phyloP scores from a whole-genome alignment of 2,113 vertebrate species.

The Poicephalus gulielmi region DNA sequence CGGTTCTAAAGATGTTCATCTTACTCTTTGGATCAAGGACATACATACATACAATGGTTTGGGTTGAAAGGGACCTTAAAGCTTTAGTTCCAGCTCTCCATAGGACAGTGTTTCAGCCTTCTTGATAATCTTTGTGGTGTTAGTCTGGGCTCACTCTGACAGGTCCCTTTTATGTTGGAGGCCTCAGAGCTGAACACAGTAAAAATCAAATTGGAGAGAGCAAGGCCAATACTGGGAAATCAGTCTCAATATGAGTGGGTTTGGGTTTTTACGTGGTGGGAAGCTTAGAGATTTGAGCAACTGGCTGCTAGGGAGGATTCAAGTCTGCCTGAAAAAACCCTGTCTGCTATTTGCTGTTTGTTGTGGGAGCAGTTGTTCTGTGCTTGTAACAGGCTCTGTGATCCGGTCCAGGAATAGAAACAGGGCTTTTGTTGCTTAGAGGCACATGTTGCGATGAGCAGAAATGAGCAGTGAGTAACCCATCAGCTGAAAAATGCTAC shows the following conservation, averaged over 20 bases:
- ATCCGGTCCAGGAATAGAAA: slow-evolving; percentile 31
- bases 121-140: background rate
- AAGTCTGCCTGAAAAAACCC: background rate
- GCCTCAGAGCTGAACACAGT: background rate
- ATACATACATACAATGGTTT: background rate
- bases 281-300: background rate
- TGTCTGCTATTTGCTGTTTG: background rate
- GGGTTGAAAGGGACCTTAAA: background rate
- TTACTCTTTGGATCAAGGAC: background rate
- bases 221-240: background rate
- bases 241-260: background rate
- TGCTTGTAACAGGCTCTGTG: background rate
- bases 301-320: background rate
- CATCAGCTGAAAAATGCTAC: slow-evolving; percentile 10
- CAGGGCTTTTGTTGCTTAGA: slow-evolving; percentile 26
- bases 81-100: background rate
- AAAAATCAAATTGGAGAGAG: background rate
- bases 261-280: background rate
- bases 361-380: background rate
- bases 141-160: background rate
- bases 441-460: slow-evolving; percentile 10
- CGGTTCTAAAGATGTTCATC: background rate
- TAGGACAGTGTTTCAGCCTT: background rate
- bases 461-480: slow-evolving; percentile 9
- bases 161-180: background rate